These are phyloP conservation scores for Tachysurus vachellii DNA, from an alignment of 2,113 vertebrate species.

Conservation along the genomic window DNA sequence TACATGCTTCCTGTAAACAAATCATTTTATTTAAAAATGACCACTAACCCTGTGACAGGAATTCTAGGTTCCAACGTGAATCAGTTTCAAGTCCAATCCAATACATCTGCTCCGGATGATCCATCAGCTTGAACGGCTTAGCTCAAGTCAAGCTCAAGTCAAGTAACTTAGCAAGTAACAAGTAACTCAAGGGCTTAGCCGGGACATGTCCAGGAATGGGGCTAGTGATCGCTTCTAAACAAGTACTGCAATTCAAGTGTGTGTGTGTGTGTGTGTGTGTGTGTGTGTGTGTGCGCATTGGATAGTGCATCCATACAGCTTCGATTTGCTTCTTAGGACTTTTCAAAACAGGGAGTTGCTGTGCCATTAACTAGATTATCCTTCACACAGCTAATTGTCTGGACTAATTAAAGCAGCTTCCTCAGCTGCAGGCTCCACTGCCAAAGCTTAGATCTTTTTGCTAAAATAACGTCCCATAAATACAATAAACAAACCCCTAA, in stretches of 20 bases:
- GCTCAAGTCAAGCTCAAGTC: too few relatives aligned
- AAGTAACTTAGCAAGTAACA: too few relatives aligned
- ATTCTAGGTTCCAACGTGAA: background rate
- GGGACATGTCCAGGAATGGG: background rate
- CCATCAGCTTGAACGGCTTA: background rate
- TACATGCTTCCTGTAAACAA: too few relatives aligned
- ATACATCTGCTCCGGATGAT: background rate
- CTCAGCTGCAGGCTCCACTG: conserved; percentile 37
- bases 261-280: background rate
- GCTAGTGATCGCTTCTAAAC: background rate
- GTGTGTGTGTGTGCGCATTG: background rate
- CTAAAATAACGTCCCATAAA: conserved; percentile 15
- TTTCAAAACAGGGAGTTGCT: conserved; percentile 43
- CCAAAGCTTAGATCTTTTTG: conserved; percentile 3
- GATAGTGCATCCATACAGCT: background rate
- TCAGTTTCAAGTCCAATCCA: background rate
- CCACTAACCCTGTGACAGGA: background rate
- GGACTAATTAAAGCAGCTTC: conserved; percentile 55
- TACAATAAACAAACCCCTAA: background rate
- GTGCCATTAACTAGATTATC: conserved; percentile 58
- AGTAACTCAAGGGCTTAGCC: too few relatives aligned
- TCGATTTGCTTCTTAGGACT: conserved; percentile 42
- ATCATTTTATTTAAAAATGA: background rate
- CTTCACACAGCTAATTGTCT: conserved; percentile 52
- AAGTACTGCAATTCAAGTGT: background rate